Evolutionary conservation across 2,888 invertebrate species (phyloP).

Genomic region (Philereme vetulata): DNA sequence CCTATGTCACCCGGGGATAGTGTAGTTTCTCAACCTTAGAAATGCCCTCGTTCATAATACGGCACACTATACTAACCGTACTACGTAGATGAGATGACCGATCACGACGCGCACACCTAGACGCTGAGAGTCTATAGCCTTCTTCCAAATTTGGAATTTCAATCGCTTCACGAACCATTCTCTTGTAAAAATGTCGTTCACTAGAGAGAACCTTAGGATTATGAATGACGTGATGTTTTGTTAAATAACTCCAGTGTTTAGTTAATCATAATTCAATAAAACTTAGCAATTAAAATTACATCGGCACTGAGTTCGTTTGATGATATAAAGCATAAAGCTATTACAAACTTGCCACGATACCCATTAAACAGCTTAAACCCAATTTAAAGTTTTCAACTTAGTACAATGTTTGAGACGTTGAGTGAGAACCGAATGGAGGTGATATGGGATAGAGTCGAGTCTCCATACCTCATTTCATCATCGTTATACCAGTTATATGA

Average conservation of each 20-base stretch:
- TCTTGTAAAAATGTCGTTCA: no score
- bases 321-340: slow-evolving; percentile 7
- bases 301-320: background rate
- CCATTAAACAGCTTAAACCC: slow-evolving; percentile 26
- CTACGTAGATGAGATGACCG: no score
- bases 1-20: no score
- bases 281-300: background rate
- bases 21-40: no score
- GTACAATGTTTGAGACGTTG: slow-evolving; percentile 25
- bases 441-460: background rate
- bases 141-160: no score
- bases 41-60: slow-evolving; percentile 4
- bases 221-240: background rate
- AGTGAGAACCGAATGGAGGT: slow-evolving; percentile 5
- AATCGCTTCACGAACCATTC: no score
- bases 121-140: no score
- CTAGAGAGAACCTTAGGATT: no score
- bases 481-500: no score
- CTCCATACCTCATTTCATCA: no score
- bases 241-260: background rate
- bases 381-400: slow-evolving; percentile 32
- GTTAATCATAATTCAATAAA: background rate
- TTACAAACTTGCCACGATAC: slow-evolving; percentile 7
- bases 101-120: no score
- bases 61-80: no score